Evolutionary conservation across 2,113 vertebrate species (phyloP).

Genomic region (Pteronura brasiliensis): DNA sequence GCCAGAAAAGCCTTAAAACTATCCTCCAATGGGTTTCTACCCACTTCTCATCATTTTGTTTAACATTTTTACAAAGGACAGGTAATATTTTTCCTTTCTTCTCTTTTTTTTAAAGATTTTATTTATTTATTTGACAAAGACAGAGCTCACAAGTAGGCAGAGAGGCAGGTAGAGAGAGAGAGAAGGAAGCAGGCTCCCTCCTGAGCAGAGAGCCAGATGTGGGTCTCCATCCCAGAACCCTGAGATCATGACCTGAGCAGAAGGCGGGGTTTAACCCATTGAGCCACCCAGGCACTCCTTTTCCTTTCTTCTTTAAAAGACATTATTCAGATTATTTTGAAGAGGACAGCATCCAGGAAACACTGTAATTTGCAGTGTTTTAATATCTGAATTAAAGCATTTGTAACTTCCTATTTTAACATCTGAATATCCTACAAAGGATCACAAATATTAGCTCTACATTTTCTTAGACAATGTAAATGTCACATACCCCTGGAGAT

Average conservation of each 20-base stretch:
- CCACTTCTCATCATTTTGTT: not conserved
- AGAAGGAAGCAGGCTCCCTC: no score
- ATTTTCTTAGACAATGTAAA: not conserved
- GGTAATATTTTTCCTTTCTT: not conserved
- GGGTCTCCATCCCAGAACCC: no score
- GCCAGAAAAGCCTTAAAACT: conserved; percentile 14
- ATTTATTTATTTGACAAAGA: not conserved
- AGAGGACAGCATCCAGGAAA: not conserved
- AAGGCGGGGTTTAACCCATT: no score
- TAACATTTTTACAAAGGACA: conserved; percentile 37
- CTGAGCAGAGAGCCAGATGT: no score
- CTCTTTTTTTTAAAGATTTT: not conserved
- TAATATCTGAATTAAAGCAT: not conserved
- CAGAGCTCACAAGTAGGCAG: no score
- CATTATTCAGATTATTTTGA: conserved; percentile 20
- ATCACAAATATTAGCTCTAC: not conserved
- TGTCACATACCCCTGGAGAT: not conserved
- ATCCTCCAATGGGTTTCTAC: not conserved
- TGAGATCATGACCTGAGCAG: no score
- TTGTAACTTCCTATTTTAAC: not conserved
- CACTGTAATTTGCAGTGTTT: not conserved
- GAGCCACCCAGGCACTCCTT: no score
- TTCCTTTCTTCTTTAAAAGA: not conserved
- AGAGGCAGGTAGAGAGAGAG: no score
- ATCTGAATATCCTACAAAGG: not conserved